These are phyloP conservation scores for Venusia cambrica DNA, from an alignment of 2,888 invertebrate species.

Conservation along the genomic window DNA sequence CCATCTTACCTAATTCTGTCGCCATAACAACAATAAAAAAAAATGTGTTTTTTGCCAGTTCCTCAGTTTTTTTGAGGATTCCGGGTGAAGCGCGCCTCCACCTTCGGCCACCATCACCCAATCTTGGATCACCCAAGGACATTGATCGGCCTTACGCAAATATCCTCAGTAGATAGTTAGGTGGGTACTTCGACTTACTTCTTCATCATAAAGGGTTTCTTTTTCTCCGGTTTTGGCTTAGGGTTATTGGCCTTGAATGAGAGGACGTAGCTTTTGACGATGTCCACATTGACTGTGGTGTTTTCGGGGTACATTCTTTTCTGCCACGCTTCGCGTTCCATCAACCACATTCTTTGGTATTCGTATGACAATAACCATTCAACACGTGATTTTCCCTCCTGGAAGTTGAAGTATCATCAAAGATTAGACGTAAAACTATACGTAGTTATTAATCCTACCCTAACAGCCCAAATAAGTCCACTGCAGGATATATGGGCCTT, in stretches of 20 bases:
- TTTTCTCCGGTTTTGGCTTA: constrained; percentile 68
- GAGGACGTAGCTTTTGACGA: constrained; percentile 68
- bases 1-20: too few species aligned
- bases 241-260: constrained; percentile 67
- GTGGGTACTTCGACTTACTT: too few species aligned
- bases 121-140: too few species aligned
- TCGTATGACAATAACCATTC: constrained; percentile 77
- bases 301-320: constrained; percentile 78
- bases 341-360: constrained; percentile 81
- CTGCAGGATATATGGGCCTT: too few species aligned
- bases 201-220: constrained; percentile 72
- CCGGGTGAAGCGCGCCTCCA: too few species aligned
- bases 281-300: constrained; percentile 60
- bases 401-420: constrained; percentile 14
- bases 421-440: constrained; percentile 11
- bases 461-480: constrained; percentile 81
- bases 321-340: constrained; percentile 76
- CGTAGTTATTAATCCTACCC: constrained; percentile 48
- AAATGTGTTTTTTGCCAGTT: too few species aligned
- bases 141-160: too few species aligned
- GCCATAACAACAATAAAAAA: too few species aligned
- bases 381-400: constrained; percentile 68
- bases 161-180: too few species aligned
- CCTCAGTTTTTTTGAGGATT: too few species aligned
- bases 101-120: too few species aligned